Evolutionary conservation across 2,113 vertebrate species (phyloP), one percentile per base, ranked within the genome.

Genomic region (Tyto alba): DNA sequence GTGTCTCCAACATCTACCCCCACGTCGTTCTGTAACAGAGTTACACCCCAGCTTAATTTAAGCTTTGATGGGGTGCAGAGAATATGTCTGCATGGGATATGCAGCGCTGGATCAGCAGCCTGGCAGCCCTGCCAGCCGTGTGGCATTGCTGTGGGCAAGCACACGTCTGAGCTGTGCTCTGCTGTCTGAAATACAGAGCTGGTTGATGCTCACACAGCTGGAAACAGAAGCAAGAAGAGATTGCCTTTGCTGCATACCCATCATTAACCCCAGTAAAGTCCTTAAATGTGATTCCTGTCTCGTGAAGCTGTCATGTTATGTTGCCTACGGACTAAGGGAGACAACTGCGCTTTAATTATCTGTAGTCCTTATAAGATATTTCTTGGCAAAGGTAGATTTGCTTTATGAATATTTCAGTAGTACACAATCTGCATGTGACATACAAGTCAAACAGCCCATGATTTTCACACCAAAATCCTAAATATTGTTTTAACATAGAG

Each of bases 391-490:
- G 63, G 26, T 57, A 30, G 75, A 71, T 77, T 88, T 88, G n/a
- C 50, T 93, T 79, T 25, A 82, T 80, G 45, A 45, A 69, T 96
- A 62, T 93, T 89, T 79, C 50, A 88, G 50, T n/a, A 57, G n/a
- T 9, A 23, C 6, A 13, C 45, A 79, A 85, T 43, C 32, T 71
- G 55, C 63, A 23, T 17, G 18, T 66, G 63, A 47, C 40, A 22
- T 30, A 1, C 0, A 53, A 69, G n/a, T 41, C 22, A 53, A 64
- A 22, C 22, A 62, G 20, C 20, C 29, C 0, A 0, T 60, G 36
- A 23, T 52, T 96, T 86, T 90, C 59, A 63, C 47, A 71, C 10
- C 47, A 47, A 50, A 77, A 55, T 67, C 67, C n/a, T 47, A 34
- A 85, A 91, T 66, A 50, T 38, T 32, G 16, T 66, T 66, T 25